phyloP scores from a whole-genome alignment of 64 coral and sea anemone species.

The Platygyra sinensis region DNA sequence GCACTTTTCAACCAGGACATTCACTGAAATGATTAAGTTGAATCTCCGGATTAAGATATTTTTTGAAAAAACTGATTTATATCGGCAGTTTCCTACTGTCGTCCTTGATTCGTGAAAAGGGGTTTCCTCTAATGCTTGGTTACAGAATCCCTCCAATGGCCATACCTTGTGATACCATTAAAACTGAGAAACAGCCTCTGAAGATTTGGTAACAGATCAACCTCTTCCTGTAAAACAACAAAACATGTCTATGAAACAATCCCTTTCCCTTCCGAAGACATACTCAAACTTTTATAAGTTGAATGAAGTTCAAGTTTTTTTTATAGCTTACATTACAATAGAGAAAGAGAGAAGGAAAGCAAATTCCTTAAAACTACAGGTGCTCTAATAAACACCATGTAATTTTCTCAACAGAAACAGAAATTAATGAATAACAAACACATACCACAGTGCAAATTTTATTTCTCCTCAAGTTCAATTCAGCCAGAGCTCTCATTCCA shows the following conservation, averaged over 20 bases:
- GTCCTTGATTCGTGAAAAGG: not conserved
- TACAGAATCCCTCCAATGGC: too few relatives aligned
- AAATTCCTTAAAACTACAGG: too few relatives aligned
- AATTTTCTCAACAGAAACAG: not conserved
- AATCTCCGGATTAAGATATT: too few relatives aligned
- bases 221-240: slow-evolving; percentile 68
- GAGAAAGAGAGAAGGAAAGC: too few relatives aligned
- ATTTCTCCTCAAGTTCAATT: slow-evolving; percentile 93
- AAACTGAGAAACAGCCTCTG: slow-evolving; percentile 96
- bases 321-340: too few relatives aligned
- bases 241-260: not conserved
- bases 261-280: not conserved
- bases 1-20: too few relatives aligned
- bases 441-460: slow-evolving; percentile 89
- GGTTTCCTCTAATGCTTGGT: not conserved
- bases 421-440: not conserved
- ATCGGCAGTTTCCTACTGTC: too few relatives aligned
- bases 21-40: too few relatives aligned
- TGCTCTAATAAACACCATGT: too few relatives aligned
- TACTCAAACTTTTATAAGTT: not conserved
- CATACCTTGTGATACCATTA: slow-evolving; percentile 90
- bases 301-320: too few relatives aligned
- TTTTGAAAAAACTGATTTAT: too few relatives aligned
- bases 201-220: slow-evolving; percentile 82
- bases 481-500: slow-evolving; percentile 87